These are phyloP conservation scores for Diarsia rubi DNA, from an alignment of 2,888 invertebrate genomes.

Conservation along the genomic window DNA sequence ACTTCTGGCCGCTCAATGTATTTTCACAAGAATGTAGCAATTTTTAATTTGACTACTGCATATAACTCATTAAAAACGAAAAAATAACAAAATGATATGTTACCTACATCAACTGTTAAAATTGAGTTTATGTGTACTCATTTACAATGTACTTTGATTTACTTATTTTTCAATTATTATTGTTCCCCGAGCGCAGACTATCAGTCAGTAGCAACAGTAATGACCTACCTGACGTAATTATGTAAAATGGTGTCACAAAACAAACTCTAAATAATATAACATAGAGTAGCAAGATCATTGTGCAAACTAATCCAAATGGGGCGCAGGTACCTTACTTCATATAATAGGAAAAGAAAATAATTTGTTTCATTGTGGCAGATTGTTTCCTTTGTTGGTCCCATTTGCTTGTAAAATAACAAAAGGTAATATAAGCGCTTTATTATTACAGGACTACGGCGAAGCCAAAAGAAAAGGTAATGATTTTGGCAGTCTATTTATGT, in stretches of 20 bases:
- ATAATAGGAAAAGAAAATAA: constrained; percentile 42
- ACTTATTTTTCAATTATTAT: no score
- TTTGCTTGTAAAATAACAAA: constrained; percentile 44
- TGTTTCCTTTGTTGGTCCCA: constrained; percentile 47
- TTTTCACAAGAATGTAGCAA: no score
- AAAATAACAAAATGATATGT: no score
- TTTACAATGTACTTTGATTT: background rate
- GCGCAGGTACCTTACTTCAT: constrained; percentile 14
- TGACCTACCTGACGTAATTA: background rate
- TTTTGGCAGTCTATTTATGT: no score
- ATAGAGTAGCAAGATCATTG: background rate
- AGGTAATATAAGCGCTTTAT: constrained; percentile 44
- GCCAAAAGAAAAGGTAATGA: no score
- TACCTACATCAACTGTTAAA: no score
- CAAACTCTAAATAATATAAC: background rate
- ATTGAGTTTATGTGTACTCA: background rate
- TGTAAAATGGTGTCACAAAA: background rate
- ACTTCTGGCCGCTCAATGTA: no score
- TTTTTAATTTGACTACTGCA: no score
- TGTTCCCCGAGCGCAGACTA: background rate
- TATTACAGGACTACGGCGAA: no score
- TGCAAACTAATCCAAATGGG: constrained; percentile 7
- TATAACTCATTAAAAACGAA: no score
- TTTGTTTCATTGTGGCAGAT: constrained; percentile 43
- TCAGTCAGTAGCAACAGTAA: background rate